Base-by-base conservation (phyloP, 1,140 invertebrate species). In the Dreissena polymorpha region DNA sequence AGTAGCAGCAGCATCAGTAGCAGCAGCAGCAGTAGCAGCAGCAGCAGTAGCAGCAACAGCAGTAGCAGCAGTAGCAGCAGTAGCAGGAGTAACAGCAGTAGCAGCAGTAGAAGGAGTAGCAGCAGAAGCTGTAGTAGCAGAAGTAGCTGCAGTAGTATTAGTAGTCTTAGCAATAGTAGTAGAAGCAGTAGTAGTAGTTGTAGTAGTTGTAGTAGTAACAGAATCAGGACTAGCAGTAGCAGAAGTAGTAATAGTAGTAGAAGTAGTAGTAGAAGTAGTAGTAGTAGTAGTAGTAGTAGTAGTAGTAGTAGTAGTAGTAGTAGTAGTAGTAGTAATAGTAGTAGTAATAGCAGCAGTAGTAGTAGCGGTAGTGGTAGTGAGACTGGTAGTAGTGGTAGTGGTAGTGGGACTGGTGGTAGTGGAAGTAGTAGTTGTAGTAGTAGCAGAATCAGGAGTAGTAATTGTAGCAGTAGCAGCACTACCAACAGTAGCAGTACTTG, bases 101-200 rank as follows among this genome's bases (percentile, higher is more conserved):
- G 53, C 18, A 55, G n/a, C n/a, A n/a, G n/a, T n/a, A n/a, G n/a
- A n/a, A n/a, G n/a, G n/a, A n/a, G n/a, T n/a, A n/a, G n/a, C 18
- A 55, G 53, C 18, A 55, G 53, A 12, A 18, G 53, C 18, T 12
- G 53, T 55, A 55, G 53, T 55, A 55, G 53, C 18, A 55, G 53
- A 55, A 55, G 53, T 55, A 55, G 18, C 18, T 12, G 53, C 18
- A 55, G 53, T 55, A 18, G 53, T 55, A 67, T 12, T 67, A 21
- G 64, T 67, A 67, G 64, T 67, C 10, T 12, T 67, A 67, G 64
- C 21, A 21, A 23, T 67, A 67, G 64, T 67, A 21, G 64, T 67
- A 67, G 64, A 14, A 67, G 64, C 23, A 67, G 64, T 67, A 67
- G 64, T 67, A 67, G 64, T 67, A 67, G 64, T 67, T 14, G 64